Evolutionary conservation across 2,797 vertebrate genomes (phyloP).

Genomic region (Anabacerthia variegaticeps): DNA sequence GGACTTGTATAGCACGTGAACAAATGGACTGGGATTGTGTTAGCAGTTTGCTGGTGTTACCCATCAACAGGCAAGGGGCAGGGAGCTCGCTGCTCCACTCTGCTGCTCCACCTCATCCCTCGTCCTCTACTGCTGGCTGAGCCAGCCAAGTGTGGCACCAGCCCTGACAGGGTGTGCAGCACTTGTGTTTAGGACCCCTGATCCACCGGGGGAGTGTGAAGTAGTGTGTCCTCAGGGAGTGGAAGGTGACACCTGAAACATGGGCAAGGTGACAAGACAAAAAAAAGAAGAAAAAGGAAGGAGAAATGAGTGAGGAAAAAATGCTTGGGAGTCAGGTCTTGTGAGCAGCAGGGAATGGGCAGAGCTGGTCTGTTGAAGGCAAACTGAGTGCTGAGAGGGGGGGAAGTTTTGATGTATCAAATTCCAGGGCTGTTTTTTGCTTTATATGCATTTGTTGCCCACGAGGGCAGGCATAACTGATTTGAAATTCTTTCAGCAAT

Average conservation of each 20-base stretch:
- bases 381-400: neutral
- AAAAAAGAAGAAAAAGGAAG: neutral
- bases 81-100: fast-evolving
- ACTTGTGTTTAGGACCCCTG: neutral
- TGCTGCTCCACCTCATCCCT: neutral
- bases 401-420: neutral
- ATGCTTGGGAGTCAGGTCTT: neutral
- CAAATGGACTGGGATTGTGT: neutral
- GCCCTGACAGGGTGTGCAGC: neutral
- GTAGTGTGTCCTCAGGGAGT: neutral
- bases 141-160: neutral
- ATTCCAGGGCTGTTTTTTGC: neutral
- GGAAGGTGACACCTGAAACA: neutral
- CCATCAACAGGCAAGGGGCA: neutral
- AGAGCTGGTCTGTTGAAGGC: neutral
- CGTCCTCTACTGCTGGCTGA: neutral
- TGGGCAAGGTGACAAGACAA: neutral
- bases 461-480: neutral
- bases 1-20: fast-evolving
- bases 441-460: neutral
- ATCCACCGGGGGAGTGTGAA: neutral
- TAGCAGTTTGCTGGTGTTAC: fast-evolving
- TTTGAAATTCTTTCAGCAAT: neutral
- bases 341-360: neutral
- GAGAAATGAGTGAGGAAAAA: neutral